Percentiles rank a stretch among this genome's conserved stretches.
Conservation (phyloP, 2,797 vertebrate genomes). For the Danio tinwini region DNA sequence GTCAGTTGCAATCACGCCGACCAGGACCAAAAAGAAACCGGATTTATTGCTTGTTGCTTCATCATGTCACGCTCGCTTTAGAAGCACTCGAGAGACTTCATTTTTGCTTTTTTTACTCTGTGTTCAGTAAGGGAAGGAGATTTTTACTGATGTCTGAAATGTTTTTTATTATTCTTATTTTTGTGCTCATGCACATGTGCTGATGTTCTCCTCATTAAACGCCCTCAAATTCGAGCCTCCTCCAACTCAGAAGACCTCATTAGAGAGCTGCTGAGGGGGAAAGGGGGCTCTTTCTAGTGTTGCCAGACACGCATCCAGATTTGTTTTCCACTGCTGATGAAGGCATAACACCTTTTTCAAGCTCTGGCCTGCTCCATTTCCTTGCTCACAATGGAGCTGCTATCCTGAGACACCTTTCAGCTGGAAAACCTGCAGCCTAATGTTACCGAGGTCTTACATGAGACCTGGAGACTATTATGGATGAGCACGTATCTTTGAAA, state of each 20-base stretch:
- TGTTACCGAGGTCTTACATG: slow-evolving; percentile 32
- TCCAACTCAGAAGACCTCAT: slow-evolving; percentile 49
- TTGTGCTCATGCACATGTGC: neutral
- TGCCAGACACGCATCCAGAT: slow-evolving; percentile 36
- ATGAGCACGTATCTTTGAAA: slow-evolving; percentile 6
- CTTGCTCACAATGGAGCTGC: slow-evolving; percentile 2
- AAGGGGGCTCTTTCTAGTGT: slow-evolving; percentile 1
- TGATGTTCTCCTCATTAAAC: slow-evolving; percentile 23
- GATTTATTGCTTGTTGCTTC: slow-evolving; percentile 6
- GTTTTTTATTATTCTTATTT: slow-evolving; percentile 13
- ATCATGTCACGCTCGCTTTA: neutral
- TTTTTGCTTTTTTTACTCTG: neutral
- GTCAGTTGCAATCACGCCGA: neutral
- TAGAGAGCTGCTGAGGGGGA: slow-evolving; percentile 38
- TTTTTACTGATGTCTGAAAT: slow-evolving; percentile 9
- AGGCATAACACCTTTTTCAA: slow-evolving; percentile 11
- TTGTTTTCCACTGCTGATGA: slow-evolving; percentile 36
- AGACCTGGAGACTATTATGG: slow-evolving; percentile 41
- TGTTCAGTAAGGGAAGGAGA: neutral
- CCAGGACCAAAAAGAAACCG: neutral
- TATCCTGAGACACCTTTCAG: slow-evolving; percentile 14
- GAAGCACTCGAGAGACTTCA: neutral
- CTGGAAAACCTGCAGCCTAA: slow-evolving; percentile 14
- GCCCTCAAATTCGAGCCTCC: neutral
- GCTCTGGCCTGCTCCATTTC: slow-evolving; percentile 19